These are phyloP conservation scores for Mesembrinibis cayennensis DNA, from an alignment of 2,113 vertebrate species.

Conservation along the genomic window DNA sequence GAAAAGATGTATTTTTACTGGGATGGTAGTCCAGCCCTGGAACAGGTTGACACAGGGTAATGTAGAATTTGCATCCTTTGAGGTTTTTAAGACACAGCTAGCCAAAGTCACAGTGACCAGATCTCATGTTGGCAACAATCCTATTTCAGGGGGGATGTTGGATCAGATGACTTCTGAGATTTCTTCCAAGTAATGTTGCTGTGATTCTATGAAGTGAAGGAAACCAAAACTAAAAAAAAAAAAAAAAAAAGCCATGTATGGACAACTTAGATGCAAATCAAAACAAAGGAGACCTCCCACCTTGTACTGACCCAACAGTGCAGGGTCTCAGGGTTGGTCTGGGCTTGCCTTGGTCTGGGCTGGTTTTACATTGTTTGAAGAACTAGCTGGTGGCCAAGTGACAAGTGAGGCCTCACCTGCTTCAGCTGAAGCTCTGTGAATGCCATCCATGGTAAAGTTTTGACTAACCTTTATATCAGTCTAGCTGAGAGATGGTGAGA, in stretches of 20 bases:
- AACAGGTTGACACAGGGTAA: fast-evolving
- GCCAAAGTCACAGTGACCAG: neutral
- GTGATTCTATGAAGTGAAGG: neutral
- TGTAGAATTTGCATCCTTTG: neutral
- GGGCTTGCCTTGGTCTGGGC: too few relatives aligned
- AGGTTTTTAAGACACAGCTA: neutral
- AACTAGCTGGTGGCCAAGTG: too few relatives aligned
- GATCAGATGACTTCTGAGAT: neutral
- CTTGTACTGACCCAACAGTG: too few relatives aligned
- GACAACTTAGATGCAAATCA: neutral
- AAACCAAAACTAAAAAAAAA: neutral
- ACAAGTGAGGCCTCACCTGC: too few relatives aligned
- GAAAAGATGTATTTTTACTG: neutral
- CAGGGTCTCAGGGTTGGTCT: too few relatives aligned
- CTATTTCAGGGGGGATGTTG: neutral
- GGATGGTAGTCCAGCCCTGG: too few relatives aligned
- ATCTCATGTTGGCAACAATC: neutral
- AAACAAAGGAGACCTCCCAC: neutral
- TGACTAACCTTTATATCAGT: neutral
- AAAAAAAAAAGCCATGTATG: fast-evolving
- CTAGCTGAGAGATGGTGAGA: neutral
- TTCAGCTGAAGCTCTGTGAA: neutral
- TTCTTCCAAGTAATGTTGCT: neutral
- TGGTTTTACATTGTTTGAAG: too few relatives aligned
- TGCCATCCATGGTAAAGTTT: neutral